Percentiles rank a stretch among this genome's conserved stretches.
These are phyloP conservation scores for Tapera naevia DNA, from an alignment of 2,797 vertebrate genomes.

Conservation along the genomic window DNA sequence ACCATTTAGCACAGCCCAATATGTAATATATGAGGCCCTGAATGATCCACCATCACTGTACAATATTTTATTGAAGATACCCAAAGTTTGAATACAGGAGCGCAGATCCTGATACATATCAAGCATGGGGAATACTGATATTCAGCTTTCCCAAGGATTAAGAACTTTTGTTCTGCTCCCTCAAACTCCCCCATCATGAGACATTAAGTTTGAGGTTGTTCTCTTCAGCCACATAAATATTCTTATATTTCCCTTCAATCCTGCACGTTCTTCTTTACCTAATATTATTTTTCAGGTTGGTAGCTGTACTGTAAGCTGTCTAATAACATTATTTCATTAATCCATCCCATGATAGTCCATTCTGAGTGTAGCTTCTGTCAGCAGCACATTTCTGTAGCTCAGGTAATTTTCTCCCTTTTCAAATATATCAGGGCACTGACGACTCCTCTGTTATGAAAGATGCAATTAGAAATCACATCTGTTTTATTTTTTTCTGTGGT, in stretches of 20 bases:
- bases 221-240: not conserved
- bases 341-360: not conserved
- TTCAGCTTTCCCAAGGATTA: not conserved
- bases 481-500: not conserved
- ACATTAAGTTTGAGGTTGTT: not conserved
- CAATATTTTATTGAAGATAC: not conserved
- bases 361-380: not conserved
- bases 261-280: not conserved
- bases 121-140: not conserved
- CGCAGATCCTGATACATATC: not conserved
- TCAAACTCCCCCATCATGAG: too few species aligned
- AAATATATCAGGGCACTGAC: constrained; percentile 3
- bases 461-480: not conserved
- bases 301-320: not conserved
- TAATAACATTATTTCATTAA: not conserved
- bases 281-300: constrained; percentile 19
- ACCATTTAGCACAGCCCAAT: not conserved
- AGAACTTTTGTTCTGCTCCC: not conserved
- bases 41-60: not conserved
- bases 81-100: not conserved
- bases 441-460: not conserved
- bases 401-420: not conserved
- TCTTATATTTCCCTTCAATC: not conserved
- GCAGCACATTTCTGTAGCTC: not conserved
- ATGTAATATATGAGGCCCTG: not conserved